These are phyloP conservation scores for Sceloporus undulatus DNA, from an alignment of 2,113 vertebrate genomes.

Conservation along the genomic window DNA sequence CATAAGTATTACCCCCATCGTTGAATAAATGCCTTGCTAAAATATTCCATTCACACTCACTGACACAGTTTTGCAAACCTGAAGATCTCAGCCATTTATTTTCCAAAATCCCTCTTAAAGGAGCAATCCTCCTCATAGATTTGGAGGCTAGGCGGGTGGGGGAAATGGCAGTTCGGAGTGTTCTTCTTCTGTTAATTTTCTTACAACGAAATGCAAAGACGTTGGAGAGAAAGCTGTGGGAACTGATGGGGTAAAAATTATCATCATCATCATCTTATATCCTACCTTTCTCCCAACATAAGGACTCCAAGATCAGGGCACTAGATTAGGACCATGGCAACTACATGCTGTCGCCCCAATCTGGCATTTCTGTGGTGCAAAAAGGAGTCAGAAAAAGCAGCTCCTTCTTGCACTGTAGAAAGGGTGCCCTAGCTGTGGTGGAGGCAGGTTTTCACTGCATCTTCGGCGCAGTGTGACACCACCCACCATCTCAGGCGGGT, in stretches of 20 bases:
- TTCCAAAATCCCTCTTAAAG: slow-evolving; percentile 19
- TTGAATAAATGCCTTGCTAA: slow-evolving; percentile 12
- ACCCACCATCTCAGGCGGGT: no score
- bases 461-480: no score
- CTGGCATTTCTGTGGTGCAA: no score
- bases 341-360: no score
- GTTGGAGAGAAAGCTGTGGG: not conserved
- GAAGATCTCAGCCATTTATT: not conserved
- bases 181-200: not conserved
- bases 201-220: not conserved
- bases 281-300: no score
- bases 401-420: no score
- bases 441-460: no score
- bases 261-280: not conserved
- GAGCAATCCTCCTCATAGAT: not conserved
- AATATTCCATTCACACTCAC: not conserved
- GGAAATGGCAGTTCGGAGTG: not conserved
- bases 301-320: no score
- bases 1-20: not conserved
- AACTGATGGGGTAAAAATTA: not conserved
- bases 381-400: no score
- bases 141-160: not conserved
- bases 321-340: no score
- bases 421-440: no score
- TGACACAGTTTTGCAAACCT: not conserved